Evolutionary conservation across 2,797 vertebrate species (phyloP), one percentile per base, ranked within the genome.

Genomic region (Leuciscus waleckii): DNA sequence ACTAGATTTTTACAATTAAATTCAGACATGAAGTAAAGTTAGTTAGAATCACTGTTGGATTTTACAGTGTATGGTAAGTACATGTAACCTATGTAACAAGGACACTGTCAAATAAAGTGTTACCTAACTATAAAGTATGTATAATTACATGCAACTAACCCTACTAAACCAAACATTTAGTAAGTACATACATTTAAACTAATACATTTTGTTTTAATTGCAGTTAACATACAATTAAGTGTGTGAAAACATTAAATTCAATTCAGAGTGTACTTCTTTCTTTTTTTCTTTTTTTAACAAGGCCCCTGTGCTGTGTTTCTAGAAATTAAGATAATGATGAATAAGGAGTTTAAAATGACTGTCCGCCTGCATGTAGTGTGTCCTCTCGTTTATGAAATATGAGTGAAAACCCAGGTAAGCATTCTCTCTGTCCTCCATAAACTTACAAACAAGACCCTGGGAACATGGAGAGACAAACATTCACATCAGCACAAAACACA

Each of bases 321-420:
- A 69, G 41, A 71, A 70, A 70, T n/a, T 0, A 56, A 73, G 23
- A 41, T 56, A 39, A 39, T 61, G 68, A 61, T 81, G 37, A 82
- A 43, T 29, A 54, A 71, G 39, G 41, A 7, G n/a, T 63, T 63
- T 46, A 46, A 79, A 54, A 70, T 14, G 3, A 16, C 65, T 32
- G 23, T 16, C 14, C 16, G 11, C 63, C 35, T 39, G n/a, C 43
- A 68, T 29, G 16, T 37, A 11, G 26, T 58, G 11, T 17, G 73
- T 61, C 58, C 23, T 68, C 49, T 37, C 70, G 7, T 58, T 67
- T 43, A 5, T 58, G 94, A 92, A 93, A 95, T 68, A 23, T 23
- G 93, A 95, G 89, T 75, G 58, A 69, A 73, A 89, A 91, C 91
- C 89, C n/a, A 90, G 87, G 61, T 88, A 58, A 91, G 91, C 91